Percentiles rank a stretch among this genome's conserved stretches.
Evolutionary conservation across 2,113 vertebrate genomes (phyloP).

Genomic region (Oryzias woworae): DNA sequence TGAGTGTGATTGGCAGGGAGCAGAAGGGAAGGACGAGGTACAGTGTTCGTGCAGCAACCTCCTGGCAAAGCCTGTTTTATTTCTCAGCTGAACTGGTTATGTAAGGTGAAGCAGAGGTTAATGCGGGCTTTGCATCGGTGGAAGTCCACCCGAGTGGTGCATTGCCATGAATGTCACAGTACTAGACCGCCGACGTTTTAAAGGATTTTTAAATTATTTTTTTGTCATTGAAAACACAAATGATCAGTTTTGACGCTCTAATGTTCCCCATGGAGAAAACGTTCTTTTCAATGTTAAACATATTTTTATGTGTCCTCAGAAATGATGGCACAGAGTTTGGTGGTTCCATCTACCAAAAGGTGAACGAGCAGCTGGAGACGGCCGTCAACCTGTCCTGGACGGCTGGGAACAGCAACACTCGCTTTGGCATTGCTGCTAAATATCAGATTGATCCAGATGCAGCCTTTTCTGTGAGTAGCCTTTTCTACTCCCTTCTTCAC

Average conservation of each 20-base stretch:
- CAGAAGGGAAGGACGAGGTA: constrained; percentile 10
- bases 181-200: not conserved
- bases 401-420: constrained; percentile 97
- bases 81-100: constrained; percentile 21
- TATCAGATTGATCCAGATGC: constrained; percentile 95
- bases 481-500: not conserved
- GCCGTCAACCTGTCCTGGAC: constrained; percentile 97
- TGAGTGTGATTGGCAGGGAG: constrained; percentile 30
- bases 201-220: not conserved
- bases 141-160: not conserved
- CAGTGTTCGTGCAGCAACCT: constrained; percentile 38
- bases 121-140: constrained; percentile 8
- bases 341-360: constrained; percentile 98
- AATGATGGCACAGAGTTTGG: constrained; percentile 98
- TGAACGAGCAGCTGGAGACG: constrained; percentile 95
- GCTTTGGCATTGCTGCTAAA: constrained; percentile 97
- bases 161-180: not conserved
- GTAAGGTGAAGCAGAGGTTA: constrained; percentile 30
- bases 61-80: constrained; percentile 14
- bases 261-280: not conserved
- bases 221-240: not conserved
- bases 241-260: not conserved
- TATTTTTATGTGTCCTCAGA: constrained; percentile 64
- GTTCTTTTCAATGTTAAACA: not conserved
- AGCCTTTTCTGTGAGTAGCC: constrained; percentile 88